Base-by-base conservation (phyloP, 2,888 invertebrate genomes). In the Cataglyphis altisquamis region DNA sequence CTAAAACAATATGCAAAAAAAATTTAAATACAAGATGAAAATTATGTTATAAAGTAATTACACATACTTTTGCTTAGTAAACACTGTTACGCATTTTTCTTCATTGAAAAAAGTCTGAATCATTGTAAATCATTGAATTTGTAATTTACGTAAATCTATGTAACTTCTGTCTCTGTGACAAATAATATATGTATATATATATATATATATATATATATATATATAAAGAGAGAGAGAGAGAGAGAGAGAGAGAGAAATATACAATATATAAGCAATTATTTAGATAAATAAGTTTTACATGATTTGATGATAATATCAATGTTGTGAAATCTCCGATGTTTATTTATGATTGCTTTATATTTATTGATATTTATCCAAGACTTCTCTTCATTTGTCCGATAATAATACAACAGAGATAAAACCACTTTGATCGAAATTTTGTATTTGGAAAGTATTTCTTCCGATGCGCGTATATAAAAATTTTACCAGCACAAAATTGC, bases 21-120 rank as follows among this genome's bases (percentile, higher is more conserved):
- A 48, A 48, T 48, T 48, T n/a, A 3, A 72, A 32, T 36, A 15
- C 21, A 39, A 41, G 41, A n/a, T 72, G 5, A 15, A 72, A 36
- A 36, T 62, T 73, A 12, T 5, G 3, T 12, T 39, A 18, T 32
- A 45, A 9, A 32, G 10, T 45, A 29, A 6, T 52, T 0, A 36
- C 41, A 45, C 41, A 45, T 15, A 52, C 8, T 52, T 52, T 52
- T 52, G 45, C 6, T 66, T 15, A 25, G 6, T n/a, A 25, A 39
- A 21, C 39, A 60, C 36, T 32, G 57, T 64, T 85, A 60, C 1
- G 1, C 52, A 45, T 84, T 75, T 74, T 18, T 21, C 18, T 15
- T 29, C 29, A 21, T 29, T 39, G 41, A 39, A 36, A 62, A 29
- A 87, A 60, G 68, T 84, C 83, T 62, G 32, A n/a, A 82, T 82